phyloP scores from a whole-genome alignment of 1,140 invertebrate species.

The Mamestra configurata region DNA sequence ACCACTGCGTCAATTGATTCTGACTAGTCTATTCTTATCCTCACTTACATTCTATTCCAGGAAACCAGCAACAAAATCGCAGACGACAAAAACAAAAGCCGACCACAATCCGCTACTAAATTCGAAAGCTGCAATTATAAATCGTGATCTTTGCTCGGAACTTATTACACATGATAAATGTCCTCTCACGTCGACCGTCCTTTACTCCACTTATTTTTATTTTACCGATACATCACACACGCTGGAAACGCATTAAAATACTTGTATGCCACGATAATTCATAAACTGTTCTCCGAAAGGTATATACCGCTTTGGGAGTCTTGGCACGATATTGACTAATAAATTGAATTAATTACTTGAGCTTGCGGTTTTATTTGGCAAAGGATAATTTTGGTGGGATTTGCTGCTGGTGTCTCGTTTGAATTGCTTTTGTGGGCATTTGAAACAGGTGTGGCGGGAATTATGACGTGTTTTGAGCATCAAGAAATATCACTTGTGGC shows the following conservation, averaged over 20 bases:
- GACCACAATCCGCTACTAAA: slow-evolving; percentile 33
- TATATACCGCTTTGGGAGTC: slow-evolving; percentile 50
- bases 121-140: slow-evolving; percentile 54
- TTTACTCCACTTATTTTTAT: slow-evolving; percentile 61
- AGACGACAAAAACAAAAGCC: slow-evolving; percentile 31
- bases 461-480: slow-evolving; percentile 37
- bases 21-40: background rate
- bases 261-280: slow-evolving; percentile 68
- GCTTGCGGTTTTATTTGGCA: slow-evolving; percentile 48
- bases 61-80: background rate
- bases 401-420: slow-evolving; percentile 42
- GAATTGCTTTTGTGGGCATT: slow-evolving; percentile 44
- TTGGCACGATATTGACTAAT: slow-evolving; percentile 53
- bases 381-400: slow-evolving; percentile 51
- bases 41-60: background rate
- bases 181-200: slow-evolving; percentile 51
- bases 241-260: slow-evolving; percentile 65
- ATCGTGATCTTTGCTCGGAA: slow-evolving; percentile 55
- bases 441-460: slow-evolving; percentile 39
- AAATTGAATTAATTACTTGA: slow-evolving; percentile 59
- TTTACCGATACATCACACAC: slow-evolving; percentile 59
- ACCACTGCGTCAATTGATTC: background rate
- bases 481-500: slow-evolving; percentile 6
- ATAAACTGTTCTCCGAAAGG: slow-evolving; percentile 64
- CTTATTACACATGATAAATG: slow-evolving; percentile 67